Percentiles rank a stretch among this genome's conserved stretches.
phyloP scores from a whole-genome alignment of 1,140 invertebrate species.

The Nomia melanderi region DNA sequence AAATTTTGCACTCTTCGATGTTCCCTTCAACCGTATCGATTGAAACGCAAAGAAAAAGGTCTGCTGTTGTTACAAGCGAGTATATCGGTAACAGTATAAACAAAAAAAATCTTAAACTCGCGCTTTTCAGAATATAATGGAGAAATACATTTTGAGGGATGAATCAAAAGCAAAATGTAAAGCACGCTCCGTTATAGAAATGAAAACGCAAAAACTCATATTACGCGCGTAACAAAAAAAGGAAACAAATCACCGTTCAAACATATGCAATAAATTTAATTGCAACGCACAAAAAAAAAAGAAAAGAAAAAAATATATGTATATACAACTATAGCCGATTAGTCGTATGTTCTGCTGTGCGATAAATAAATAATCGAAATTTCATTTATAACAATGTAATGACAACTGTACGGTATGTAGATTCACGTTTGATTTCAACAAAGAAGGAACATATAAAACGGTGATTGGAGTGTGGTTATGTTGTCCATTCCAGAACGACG shows the following conservation, averaged over 20 bases:
- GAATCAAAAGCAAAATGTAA: too few species aligned
- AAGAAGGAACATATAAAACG: background rate
- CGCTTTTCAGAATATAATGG: background rate
- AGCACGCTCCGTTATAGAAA: background rate
- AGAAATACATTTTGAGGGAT: background rate
- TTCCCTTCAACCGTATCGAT: too few species aligned
- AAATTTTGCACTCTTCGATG: too few species aligned
- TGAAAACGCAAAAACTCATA: too few species aligned
- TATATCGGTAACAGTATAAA: background rate
- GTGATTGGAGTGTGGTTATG: conserved; percentile 68
- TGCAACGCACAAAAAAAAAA: too few species aligned
- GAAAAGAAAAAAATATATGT: too few species aligned
- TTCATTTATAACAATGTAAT: background rate
- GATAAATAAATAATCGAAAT: background rate
- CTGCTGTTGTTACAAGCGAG: too few species aligned
- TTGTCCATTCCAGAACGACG: conserved; percentile 54
- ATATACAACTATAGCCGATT: too few species aligned
- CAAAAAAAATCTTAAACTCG: background rate
- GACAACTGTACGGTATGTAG: background rate
- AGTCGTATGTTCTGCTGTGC: too few species aligned
- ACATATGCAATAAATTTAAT: background rate
- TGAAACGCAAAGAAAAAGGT: too few species aligned
- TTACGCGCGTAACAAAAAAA: background rate
- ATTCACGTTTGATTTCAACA: background rate
- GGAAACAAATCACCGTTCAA: background rate